Evolutionary conservation across 2,888 invertebrate species (phyloP), one percentile per base, ranked within the genome.

Genomic region (Ochlodes sylvanus): DNA sequence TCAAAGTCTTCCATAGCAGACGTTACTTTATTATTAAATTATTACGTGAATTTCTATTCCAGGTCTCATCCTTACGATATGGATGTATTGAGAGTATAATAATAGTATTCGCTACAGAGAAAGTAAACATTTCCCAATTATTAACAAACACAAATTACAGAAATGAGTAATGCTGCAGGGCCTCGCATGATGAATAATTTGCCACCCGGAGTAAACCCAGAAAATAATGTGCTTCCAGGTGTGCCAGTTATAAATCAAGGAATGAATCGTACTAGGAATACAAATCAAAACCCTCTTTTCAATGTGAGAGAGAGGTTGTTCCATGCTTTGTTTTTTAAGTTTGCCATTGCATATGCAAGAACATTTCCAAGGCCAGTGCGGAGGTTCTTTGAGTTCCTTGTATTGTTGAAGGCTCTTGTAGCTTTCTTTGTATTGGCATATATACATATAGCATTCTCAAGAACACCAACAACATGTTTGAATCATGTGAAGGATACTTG

Each of bases 361-460:
- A 96, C 97, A 65, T 97, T 99, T 90, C 98, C 98, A 34, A 95
- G 96, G 85, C 96, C 96, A 71, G 94, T 97, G 52, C 92, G 98
- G 80, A 94, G 98, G 82, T 94, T 97, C 77, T 95, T 98, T 81
- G 98, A 98, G 89, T 97, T 97, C 89, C 92, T 96, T 69, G 95
- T 97, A 73, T 93, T 98, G 70, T 87, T 98, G 54, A 97, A 97
- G 94, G 97, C 97, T 68, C 85, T 93, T 58, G 79, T 96, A 64
- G 97, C 98, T 64, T 97, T 99, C 88, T 97, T 97, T 82, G 96
- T 98, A 61, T 94, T 99, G 78, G 96, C 97, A 58, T 99, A 99
- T 86, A 98, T 99, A 81, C 99, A 99, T 84, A 95, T 98, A 84
- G 97, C 97, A 72, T 99, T 99, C 89, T 98, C 98, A 56, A 95